phyloP scores from a whole-genome alignment of 2,797 vertebrate species.

The Gambusia yucatana region DNA sequence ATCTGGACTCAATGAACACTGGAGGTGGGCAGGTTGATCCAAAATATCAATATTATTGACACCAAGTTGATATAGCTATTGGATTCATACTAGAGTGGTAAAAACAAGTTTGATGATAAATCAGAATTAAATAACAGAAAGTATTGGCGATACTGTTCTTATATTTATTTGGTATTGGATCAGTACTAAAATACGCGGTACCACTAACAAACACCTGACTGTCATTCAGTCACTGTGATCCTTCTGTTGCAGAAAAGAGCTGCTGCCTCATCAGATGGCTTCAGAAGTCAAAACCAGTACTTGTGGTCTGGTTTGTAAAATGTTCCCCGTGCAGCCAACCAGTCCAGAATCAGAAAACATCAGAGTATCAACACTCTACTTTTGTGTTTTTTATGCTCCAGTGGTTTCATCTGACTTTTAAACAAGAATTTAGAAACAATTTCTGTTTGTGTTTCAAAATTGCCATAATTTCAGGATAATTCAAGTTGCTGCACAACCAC shows the following conservation, averaged over 20 bases:
- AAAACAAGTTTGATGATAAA: too few relatives aligned
- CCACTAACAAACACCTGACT: background rate
- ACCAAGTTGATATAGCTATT: too few relatives aligned
- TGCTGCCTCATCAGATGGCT: background rate
- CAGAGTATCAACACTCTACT: conserved; percentile 3
- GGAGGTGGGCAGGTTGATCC: too few relatives aligned
- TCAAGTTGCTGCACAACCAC: background rate
- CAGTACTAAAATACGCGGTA: too few relatives aligned
- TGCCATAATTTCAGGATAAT: background rate
- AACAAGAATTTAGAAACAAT: conserved; percentile 7
- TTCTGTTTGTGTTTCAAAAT: conserved; percentile 11
- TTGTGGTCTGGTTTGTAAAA: background rate
- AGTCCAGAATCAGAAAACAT: background rate
- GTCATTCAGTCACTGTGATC: background rate
- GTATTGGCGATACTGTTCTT: too few relatives aligned
- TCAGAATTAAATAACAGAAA: too few relatives aligned
- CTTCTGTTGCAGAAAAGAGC: background rate
- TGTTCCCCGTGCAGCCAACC: background rate
- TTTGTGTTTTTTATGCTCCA: conserved; percentile 16
- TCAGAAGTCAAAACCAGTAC: background rate
- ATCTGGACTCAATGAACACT: background rate
- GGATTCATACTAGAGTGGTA: too few relatives aligned
- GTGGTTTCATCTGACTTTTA: conserved; percentile 33
- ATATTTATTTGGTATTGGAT: too few relatives aligned
- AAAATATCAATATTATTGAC: too few relatives aligned